Evolutionary conservation across 2,888 invertebrate genomes (phyloP).

Genomic region (Apamea anceps): DNA sequence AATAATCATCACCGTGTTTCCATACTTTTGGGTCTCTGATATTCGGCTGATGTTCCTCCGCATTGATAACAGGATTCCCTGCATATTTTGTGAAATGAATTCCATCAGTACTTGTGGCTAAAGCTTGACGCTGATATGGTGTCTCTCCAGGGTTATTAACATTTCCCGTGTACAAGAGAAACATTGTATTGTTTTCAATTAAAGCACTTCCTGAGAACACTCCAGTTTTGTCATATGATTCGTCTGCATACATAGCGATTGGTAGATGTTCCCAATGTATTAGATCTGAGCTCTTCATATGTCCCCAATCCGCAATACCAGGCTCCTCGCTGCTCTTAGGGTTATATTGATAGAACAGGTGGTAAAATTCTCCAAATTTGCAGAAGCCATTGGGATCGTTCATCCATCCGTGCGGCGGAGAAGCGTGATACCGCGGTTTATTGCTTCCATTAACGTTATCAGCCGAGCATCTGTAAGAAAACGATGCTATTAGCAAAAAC

Average conservation of each 20-base stretch:
- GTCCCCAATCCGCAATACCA: slow-evolving; percentile 88
- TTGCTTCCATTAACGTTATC: slow-evolving; percentile 66
- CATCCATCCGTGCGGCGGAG: slow-evolving; percentile 86
- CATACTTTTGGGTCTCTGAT: slow-evolving; percentile 89
- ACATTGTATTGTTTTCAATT: slow-evolving; percentile 79
- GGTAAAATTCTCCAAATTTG: slow-evolving; percentile 80
- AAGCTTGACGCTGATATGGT: slow-evolving; percentile 79
- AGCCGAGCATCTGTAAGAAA: slow-evolving; percentile 63
- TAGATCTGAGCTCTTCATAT: slow-evolving; percentile 85
- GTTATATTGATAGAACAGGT: slow-evolving; percentile 88
- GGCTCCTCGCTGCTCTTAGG: slow-evolving; percentile 77
- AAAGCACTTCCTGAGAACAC: slow-evolving; percentile 88
- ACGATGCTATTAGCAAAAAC: slow-evolving; percentile 65
- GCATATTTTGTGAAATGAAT: slow-evolving; percentile 76
- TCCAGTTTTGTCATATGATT: slow-evolving; percentile 79
- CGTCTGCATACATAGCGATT: slow-evolving; percentile 85
- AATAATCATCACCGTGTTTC: slow-evolving; percentile 79
- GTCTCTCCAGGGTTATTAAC: slow-evolving; percentile 72
- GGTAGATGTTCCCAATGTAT: slow-evolving; percentile 86
- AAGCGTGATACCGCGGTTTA: slow-evolving; percentile 80
- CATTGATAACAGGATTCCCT: slow-evolving; percentile 80
- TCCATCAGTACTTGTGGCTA: slow-evolving; percentile 82
- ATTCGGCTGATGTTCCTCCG: slow-evolving; percentile 78
- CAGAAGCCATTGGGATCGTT: slow-evolving; percentile 90
- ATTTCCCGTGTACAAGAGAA: slow-evolving; percentile 84